Evolutionary conservation across 2,888 invertebrate species (phyloP).

Genomic region (Spodoptera littoralis): DNA sequence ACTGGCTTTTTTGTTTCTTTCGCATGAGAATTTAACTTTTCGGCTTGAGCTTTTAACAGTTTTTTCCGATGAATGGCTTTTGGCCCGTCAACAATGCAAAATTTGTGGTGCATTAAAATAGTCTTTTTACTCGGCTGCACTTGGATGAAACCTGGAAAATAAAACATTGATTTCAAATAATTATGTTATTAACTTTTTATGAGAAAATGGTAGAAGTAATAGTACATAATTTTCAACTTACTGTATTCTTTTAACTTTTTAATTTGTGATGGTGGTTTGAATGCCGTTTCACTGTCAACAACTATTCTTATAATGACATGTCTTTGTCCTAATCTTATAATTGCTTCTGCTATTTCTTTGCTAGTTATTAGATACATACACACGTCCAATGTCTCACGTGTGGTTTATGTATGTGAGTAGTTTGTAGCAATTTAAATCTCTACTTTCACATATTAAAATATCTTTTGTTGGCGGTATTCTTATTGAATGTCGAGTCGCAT

Average conservation of each 20-base stretch:
- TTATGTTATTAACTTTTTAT: constrained; percentile 68
- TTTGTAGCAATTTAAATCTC: constrained; percentile 84
- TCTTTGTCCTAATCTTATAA: constrained; percentile 83
- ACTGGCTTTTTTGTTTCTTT: constrained; percentile 62
- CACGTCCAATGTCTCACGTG: constrained; percentile 84
- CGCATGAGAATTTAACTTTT: constrained; percentile 80
- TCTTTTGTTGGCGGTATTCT: constrained; percentile 78
- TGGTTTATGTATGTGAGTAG: constrained; percentile 84
- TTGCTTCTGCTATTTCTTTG: constrained; percentile 83
- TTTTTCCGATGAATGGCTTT: constrained; percentile 80
- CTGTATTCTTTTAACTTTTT: constrained; percentile 83
- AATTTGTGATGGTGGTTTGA: constrained; percentile 83
- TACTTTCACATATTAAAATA: constrained; percentile 79
- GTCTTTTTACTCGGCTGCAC: constrained; percentile 84
- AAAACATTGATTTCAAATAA: constrained; percentile 66
- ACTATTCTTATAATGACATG: constrained; percentile 84
- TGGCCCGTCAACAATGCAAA: constrained; percentile 91
- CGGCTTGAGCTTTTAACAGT: constrained; percentile 77
- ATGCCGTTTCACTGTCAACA: constrained; percentile 86
- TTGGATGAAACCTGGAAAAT: constrained; percentile 80
- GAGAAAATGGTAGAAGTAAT: no score
- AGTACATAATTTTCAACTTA: constrained; percentile 68
- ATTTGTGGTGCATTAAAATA: constrained; percentile 94
- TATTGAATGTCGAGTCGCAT: constrained; percentile 76
- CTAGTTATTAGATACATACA: constrained; percentile 87